These are phyloP conservation scores for Stenopsyche tienmushanensis DNA, from an alignment of 1,140 invertebrate genomes.

Conservation along the genomic window DNA sequence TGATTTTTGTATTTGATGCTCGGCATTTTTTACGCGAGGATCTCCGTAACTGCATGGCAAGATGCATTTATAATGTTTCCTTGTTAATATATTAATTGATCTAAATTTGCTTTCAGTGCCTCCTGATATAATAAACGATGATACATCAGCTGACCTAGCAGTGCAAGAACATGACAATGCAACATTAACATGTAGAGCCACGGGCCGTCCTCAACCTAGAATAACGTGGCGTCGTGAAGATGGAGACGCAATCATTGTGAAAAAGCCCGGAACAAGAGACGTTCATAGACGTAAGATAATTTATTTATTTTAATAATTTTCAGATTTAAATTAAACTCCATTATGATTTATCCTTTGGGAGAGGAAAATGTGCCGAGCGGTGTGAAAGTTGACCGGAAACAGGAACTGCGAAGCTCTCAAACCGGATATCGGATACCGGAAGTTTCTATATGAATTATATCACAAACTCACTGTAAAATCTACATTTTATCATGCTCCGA, in stretches of 20 bases:
- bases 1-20: background rate
- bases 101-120: constrained; percentile 60
- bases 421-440: constrained; percentile 7
- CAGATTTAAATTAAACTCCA: constrained; percentile 12
- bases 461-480: constrained; percentile 4
- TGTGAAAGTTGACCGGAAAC: constrained; percentile 17
- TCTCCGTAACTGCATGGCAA: too few relatives aligned
- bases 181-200: constrained; percentile 75
- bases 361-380: background rate
- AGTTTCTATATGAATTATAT: constrained; percentile 19
- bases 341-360: background rate
- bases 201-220: constrained; percentile 70
- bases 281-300: constrained; percentile 60
- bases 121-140: constrained; percentile 74
- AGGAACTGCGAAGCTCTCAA: constrained; percentile 10
- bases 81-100: background rate
- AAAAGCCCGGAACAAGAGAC: constrained; percentile 62
- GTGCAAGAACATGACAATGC: constrained; percentile 80
- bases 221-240: constrained; percentile 72
- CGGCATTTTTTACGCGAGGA: too few relatives aligned
- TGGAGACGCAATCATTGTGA: constrained; percentile 67
- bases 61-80: too few relatives aligned
- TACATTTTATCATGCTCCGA: constrained; percentile 1
- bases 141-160: constrained; percentile 74
- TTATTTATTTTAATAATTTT: background rate